A percentile compares a stretch with the other conserved stretches of the same genome.
Conservation (phyloP, 2,113 vertebrate genomes). For the Leucosticte australis region DNA sequence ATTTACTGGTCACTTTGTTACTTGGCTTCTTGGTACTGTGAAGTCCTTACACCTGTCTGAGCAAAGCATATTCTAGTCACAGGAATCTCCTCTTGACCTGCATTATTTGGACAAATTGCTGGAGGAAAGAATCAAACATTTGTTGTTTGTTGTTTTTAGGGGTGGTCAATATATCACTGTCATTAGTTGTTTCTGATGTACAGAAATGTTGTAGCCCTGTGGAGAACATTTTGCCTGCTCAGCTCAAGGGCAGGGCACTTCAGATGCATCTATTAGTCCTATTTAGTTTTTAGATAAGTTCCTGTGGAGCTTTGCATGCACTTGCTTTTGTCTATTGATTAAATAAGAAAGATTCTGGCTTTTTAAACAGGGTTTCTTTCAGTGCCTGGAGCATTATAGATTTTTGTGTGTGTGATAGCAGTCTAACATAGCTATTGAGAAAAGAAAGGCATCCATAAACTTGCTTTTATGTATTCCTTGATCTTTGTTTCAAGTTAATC, state of each 20-base stretch:
- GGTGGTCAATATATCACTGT: neutral
- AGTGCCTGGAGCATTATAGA: neutral
- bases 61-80: neutral
- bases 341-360: neutral
- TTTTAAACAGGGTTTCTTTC: neutral
- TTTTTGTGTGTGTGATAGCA: neutral
- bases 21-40: neutral
- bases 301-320: neutral
- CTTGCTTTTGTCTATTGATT: neutral
- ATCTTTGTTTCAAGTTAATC: neutral
- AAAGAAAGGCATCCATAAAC: neutral
- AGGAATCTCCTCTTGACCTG: neutral
- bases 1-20: neutral
- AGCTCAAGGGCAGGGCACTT: neutral
- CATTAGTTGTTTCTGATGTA: neutral
- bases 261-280: neutral
- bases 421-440: neutral
- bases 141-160: neutral
- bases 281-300: neutral
- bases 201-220: neutral
- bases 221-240: neutral
- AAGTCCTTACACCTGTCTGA: neutral
- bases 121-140: neutral
- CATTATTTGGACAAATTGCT: neutral
- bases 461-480: neutral